Evolutionary conservation across 2,888 invertebrate species (phyloP).

Genomic region (Phengaris arion): DNA sequence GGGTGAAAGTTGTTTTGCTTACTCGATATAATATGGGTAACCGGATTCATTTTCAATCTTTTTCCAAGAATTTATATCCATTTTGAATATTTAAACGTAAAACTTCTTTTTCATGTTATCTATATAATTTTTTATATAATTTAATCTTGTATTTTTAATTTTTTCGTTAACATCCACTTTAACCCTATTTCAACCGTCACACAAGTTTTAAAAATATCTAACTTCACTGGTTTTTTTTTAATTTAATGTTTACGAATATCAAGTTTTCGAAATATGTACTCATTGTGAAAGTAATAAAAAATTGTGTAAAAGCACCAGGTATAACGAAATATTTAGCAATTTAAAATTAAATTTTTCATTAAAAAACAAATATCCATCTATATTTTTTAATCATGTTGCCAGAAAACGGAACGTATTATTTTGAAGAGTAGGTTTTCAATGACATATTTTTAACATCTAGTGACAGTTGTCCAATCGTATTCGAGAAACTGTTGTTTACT

Average conservation of each 20-base stretch:
- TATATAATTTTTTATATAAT: background rate
- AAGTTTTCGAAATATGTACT: too few relatives aligned
- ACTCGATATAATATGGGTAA: slow-evolving; percentile 81
- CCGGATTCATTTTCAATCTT: slow-evolving; percentile 81
- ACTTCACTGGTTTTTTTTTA: background rate
- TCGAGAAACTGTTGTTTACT: slow-evolving; percentile 47
- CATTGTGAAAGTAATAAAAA: too few relatives aligned
- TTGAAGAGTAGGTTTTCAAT: slow-evolving; percentile 52
- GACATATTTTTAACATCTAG: slow-evolving; percentile 37
- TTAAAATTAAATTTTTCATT: too few relatives aligned
- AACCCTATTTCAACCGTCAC: slow-evolving; percentile 16
- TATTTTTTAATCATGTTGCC: background rate
- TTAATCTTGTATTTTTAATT: background rate
- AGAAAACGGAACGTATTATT: slow-evolving; percentile 25
- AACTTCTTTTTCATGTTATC: background rate
- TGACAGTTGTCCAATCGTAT: slow-evolving; percentile 50
- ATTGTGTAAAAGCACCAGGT: too few relatives aligned
- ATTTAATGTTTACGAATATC: too few relatives aligned
- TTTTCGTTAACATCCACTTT: background rate
- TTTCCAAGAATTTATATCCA: slow-evolving; percentile 69
- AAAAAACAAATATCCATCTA: too few relatives aligned
- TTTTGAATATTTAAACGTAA: slow-evolving; percentile 37
- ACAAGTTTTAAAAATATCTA: slow-evolving; percentile 8
- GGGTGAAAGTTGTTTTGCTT: slow-evolving; percentile 59
- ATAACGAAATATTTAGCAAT: too few relatives aligned